Base-by-base conservation (phyloP, 64 coral and sea anemone species). In the Montipora capricornis region DNA sequence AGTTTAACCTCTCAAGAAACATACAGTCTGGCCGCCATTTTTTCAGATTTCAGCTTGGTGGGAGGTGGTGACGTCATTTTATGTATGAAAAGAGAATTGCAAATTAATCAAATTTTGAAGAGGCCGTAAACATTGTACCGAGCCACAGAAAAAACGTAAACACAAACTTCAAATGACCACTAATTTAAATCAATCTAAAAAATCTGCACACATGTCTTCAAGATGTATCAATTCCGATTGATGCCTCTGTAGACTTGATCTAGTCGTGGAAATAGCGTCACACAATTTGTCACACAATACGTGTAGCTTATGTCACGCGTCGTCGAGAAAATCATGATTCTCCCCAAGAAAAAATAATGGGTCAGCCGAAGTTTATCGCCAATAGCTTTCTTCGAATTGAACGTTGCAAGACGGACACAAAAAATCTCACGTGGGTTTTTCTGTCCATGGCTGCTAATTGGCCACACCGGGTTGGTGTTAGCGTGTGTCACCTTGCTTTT, bases 51-150 rank as follows among this genome's bases (percentile, higher is more conserved):
- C 67, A 86, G 71, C 82, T 62, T 47, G 4, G n/a, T 73, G 44
- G 62, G 66, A 86, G 64, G 37, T 86, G 4, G 9, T 86, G 82
- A 86, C 82, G 82, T 86, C 82, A 86, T 26, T 44, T 15, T 45
- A 19, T 57, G 53, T 14, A 50, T 50, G 16, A 51, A 86, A 49
- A 86, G 82, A 73, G 82, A 86, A 86, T 86, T 86, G 82, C 62
- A 86, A 86, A 86, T 71, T 84, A 73, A 86, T 86, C 82, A 86
- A 59, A 70, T 48, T 86, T 86, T 47, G n/a, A 20, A 49, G 48
- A n/a, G 6, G 20, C 8, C 47, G 46, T 49, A 6, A 68, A 47
- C 8, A 84, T 66, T 6, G 69, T 49, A 11, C 17, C 19, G 7
- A 66, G 62, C 62, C 17, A 37, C 37, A 64, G 10, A 48, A 9